phyloP scores from a whole-genome alignment of 2,888 invertebrate genomes.

The Merodon equestris region DNA sequence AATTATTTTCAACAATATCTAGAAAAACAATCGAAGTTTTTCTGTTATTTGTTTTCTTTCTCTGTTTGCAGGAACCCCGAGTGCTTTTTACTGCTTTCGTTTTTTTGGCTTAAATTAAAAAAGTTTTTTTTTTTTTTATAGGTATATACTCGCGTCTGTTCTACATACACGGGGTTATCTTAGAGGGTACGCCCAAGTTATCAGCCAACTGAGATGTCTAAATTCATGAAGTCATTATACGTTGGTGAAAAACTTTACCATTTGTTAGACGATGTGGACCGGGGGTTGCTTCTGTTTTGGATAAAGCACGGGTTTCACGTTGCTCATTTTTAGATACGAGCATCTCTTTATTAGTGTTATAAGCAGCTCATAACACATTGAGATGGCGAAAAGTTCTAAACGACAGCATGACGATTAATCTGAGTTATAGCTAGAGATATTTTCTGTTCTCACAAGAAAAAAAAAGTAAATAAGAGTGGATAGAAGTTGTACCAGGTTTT shows the following conservation, averaged over 20 bases:
- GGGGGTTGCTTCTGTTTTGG: slow-evolving; percentile 1
- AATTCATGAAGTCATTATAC: slow-evolving; percentile 59
- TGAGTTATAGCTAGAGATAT: slow-evolving; percentile 31
- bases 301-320: neutral
- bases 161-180: too few species aligned
- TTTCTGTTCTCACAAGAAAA: neutral
- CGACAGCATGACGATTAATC: slow-evolving; percentile 41
- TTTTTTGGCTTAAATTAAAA: slow-evolving; percentile 56
- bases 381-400: slow-evolving; percentile 44
- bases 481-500: slow-evolving; percentile 9
- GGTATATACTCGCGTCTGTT: too few species aligned
- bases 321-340: slow-evolving; percentile 32
- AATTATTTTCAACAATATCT: slow-evolving; percentile 54
- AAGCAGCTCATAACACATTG: slow-evolving; percentile 4
- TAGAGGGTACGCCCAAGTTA: too few species aligned
- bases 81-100: slow-evolving; percentile 20
- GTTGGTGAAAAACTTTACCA: slow-evolving; percentile 57
- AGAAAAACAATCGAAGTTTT: slow-evolving; percentile 39
- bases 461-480: neutral
- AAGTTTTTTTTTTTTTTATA: slow-evolving; percentile 39
- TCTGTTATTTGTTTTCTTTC: slow-evolving; percentile 28
- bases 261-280: slow-evolving; percentile 34
- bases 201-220: slow-evolving; percentile 46
- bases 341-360: slow-evolving; percentile 23
- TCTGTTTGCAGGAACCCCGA: slow-evolving; percentile 4